phyloP scores from a whole-genome alignment of 2,797 vertebrate species.

The Phoxinus dragarum region DNA sequence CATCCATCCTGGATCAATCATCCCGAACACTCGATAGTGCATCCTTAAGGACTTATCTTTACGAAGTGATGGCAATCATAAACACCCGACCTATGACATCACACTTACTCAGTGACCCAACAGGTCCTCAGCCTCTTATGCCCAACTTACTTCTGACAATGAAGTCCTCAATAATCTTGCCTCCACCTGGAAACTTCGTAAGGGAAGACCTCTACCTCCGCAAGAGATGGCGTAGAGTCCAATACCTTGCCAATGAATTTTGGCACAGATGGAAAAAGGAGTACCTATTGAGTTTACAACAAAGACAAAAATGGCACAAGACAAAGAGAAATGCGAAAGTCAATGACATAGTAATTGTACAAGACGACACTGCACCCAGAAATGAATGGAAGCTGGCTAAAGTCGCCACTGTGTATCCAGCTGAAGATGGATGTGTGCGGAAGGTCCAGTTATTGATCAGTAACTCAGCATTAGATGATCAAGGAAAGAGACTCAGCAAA shows the following conservation, averaged over 20 bases:
- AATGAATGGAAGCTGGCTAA: conserved; percentile 53
- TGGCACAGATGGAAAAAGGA: conserved; percentile 21
- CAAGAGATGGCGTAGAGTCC: neutral
- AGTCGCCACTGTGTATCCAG: neutral
- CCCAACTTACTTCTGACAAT: conserved; percentile 45
- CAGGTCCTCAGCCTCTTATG: conserved; percentile 28
- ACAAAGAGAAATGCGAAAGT: conserved; percentile 30
- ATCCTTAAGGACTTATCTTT: conserved; percentile 41
- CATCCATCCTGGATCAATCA: neutral
- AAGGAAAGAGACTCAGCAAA: conserved; percentile 19
- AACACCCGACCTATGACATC: conserved; percentile 52
- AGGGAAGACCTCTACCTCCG: neutral
- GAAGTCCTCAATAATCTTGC: conserved; percentile 32
- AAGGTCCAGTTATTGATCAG: conserved; percentile 54
- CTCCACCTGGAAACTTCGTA: conserved; percentile 11
- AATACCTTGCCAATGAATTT: conserved; percentile 31
- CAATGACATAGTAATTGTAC: conserved; percentile 52
- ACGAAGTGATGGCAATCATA: conserved; percentile 54
- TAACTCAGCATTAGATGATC: conserved; percentile 27
- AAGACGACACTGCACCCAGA: conserved; percentile 23
- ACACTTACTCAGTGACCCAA: conserved; percentile 42
- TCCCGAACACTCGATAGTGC: neutral
- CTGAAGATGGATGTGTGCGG: conserved; percentile 45
- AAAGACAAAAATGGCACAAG: conserved; percentile 50
- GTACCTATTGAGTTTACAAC: conserved; percentile 49